Conservation (phyloP, 2,888 invertebrate genomes). For the Hipparchia semele region DNA sequence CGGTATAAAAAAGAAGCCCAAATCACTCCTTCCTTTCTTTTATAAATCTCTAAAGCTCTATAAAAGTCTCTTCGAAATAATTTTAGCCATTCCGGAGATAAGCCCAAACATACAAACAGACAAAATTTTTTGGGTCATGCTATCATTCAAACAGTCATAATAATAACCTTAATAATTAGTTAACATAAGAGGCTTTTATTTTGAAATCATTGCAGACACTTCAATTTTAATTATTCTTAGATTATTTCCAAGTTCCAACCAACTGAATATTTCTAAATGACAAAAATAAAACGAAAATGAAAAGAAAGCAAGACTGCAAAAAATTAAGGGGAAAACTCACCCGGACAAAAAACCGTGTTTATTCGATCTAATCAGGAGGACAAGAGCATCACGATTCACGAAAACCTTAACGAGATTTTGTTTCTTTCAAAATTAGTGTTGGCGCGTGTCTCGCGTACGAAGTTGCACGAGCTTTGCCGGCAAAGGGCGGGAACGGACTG, state of each 20-base stretch:
- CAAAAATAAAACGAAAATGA: slow-evolving; percentile 9
- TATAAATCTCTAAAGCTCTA: too few relatives aligned
- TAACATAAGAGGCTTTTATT: too few relatives aligned
- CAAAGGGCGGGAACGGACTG: slow-evolving; percentile 73
- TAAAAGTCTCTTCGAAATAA: too few relatives aligned
- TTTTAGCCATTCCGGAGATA: too few relatives aligned
- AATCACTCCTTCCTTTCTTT: too few relatives aligned
- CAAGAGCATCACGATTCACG: slow-evolving; percentile 38
- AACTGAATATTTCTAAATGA: neutral
- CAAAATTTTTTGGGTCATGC: too few relatives aligned
- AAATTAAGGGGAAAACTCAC: slow-evolving; percentile 23
- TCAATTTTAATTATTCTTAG: too few relatives aligned
- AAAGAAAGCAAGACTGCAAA: neutral
- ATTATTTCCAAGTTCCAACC: neutral
- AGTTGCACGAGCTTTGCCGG: slow-evolving; percentile 61
- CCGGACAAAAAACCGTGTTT: slow-evolving; percentile 23
- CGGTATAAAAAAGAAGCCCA: too few relatives aligned
- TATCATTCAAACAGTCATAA: too few relatives aligned
- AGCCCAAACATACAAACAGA: too few relatives aligned
- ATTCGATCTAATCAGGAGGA: slow-evolving; percentile 23
- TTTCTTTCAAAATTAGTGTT: slow-evolving; percentile 19
- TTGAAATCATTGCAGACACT: too few relatives aligned
- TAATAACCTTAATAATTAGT: too few relatives aligned
- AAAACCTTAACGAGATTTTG: slow-evolving; percentile 41
- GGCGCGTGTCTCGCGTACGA: slow-evolving; percentile 17